Evolutionary conservation across 2,113 vertebrate species (phyloP).

Genomic region (Triplophysa siluroides): DNA sequence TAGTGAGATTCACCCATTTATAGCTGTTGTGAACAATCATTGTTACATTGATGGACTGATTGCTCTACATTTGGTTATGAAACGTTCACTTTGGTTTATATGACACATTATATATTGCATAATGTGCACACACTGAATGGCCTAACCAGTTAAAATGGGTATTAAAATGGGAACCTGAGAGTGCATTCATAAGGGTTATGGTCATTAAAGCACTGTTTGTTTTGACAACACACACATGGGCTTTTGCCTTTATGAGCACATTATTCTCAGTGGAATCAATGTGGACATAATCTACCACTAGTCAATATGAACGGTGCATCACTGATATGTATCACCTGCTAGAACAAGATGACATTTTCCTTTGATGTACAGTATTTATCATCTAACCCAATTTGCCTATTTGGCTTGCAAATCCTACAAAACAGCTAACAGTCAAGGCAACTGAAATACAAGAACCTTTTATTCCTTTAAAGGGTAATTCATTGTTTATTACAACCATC

Average conservation of each 20-base stretch:
- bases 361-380: neutral
- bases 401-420: neutral
- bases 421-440: neutral
- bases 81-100: too few species aligned
- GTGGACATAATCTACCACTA: neutral
- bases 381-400: too few species aligned
- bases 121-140: neutral
- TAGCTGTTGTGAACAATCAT: neutral
- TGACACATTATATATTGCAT: neutral
- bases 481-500: slow-evolving; percentile 59
- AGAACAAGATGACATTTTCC: slow-evolving; percentile 2
- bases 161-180: slow-evolving; percentile 8
- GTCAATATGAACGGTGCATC: neutral
- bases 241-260: neutral
- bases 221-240: neutral
- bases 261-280: slow-evolving; percentile 4
- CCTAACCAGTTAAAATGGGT: neutral
- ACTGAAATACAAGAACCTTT: slow-evolving; percentile 26
- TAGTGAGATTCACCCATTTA: neutral
- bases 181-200: slow-evolving; percentile 9
- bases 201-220: slow-evolving; percentile 2
- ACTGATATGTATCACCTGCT: neutral
- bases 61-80: neutral
- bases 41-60: neutral
- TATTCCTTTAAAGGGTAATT: slow-evolving; percentile 43